Evolutionary conservation across 2,888 invertebrate species (phyloP).

Genomic region (Dorcus parallelipipedus): DNA sequence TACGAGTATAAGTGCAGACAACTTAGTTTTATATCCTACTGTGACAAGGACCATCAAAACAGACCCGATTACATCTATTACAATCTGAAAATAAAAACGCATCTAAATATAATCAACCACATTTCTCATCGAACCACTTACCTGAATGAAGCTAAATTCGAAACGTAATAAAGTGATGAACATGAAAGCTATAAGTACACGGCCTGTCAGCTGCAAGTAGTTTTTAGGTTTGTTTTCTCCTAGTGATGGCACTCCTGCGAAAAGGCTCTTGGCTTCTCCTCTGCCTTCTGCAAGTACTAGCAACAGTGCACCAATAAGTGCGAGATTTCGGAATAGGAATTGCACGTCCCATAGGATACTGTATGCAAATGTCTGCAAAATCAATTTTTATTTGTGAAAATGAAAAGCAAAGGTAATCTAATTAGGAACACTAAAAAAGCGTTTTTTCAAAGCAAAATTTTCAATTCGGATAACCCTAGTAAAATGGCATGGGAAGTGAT

Average conservation of each 20-base stretch:
- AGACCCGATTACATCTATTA: constrained; percentile 91
- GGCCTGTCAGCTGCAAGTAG: constrained; percentile 92
- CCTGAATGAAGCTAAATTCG: constrained; percentile 86
- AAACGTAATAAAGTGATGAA: constrained; percentile 94
- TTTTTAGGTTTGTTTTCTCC: constrained; percentile 97
- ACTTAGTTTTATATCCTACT: constrained; percentile 97
- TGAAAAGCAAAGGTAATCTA: not conserved
- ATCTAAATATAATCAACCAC: not conserved
- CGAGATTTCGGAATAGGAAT: constrained; percentile 93
- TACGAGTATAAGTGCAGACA: constrained; percentile 92
- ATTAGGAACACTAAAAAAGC: too few species aligned
- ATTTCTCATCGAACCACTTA: constrained; percentile 39
- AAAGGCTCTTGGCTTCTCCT: constrained; percentile 89
- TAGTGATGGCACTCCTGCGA: constrained; percentile 90
- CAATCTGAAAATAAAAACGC: constrained; percentile 58
- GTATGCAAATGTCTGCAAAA: constrained; percentile 80
- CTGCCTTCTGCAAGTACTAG: constrained; percentile 94
- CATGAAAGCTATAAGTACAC: constrained; percentile 97
- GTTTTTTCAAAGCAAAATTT: too few species aligned
- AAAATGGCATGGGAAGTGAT: too few species aligned
- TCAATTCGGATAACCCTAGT: too few species aligned
- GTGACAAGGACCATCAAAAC: constrained; percentile 94
- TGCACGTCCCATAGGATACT: constrained; percentile 98
- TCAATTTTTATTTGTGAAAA: constrained; percentile 10
- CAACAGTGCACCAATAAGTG: constrained; percentile 94